These are phyloP conservation scores for Meiosimyza platycephala DNA, from an alignment of 2,888 invertebrate species.

Conservation along the genomic window DNA sequence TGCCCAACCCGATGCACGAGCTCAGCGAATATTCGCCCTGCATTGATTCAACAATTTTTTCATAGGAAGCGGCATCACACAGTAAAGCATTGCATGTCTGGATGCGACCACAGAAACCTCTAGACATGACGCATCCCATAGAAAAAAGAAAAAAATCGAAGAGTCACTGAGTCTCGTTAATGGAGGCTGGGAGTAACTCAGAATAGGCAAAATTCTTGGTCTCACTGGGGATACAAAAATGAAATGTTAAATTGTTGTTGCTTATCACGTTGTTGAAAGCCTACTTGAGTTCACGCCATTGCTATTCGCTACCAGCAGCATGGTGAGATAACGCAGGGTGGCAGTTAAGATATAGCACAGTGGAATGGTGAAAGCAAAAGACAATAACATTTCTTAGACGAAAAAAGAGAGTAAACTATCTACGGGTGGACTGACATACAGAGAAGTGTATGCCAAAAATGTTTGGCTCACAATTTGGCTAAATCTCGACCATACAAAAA, in stretches of 20 bases:
- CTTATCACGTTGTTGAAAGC: background rate
- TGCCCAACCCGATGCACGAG: background rate
- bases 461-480: too few species aligned
- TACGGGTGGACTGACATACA: too few species aligned
- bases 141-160: background rate
- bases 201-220: conserved; percentile 14
- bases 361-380: too few species aligned
- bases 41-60: background rate
- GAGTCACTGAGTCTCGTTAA: background rate
- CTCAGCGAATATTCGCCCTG: conserved; percentile 2
- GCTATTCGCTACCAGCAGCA: too few species aligned
- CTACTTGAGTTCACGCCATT: background rate
- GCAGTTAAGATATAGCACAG: too few species aligned
- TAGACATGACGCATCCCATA: conserved; percentile 27
- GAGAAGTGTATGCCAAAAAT: too few species aligned
- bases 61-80: too few species aligned
- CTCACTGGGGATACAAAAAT: background rate
- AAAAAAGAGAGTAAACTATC: too few species aligned
- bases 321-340: too few species aligned
- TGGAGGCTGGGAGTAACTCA: background rate
- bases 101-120: conserved; percentile 31
- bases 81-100: conserved; percentile 1
- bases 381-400: too few species aligned
- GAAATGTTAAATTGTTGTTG: background rate
- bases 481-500: too few species aligned